Evolutionary conservation across 2,888 invertebrate genomes (phyloP).

Genomic region (Dryomyza anilis): DNA sequence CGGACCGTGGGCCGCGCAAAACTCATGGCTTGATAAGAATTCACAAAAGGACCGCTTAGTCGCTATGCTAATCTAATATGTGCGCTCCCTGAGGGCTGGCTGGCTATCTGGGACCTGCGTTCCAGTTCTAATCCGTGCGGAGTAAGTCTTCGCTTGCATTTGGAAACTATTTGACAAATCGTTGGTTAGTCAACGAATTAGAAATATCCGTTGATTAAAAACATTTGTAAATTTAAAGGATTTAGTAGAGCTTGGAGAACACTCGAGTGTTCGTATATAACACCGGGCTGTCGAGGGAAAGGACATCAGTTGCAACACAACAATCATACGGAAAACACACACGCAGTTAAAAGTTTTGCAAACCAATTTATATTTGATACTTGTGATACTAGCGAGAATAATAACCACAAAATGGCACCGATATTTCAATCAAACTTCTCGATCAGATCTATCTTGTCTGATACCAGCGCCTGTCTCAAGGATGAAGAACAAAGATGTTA

Average conservation of each 20-base stretch:
- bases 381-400: no score
- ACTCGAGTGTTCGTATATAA: slow-evolving; percentile 9
- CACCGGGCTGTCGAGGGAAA: neutral
- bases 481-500: neutral
- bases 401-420: slow-evolving; percentile 56
- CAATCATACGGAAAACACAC: slow-evolving; percentile 15
- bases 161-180: slow-evolving; percentile 22
- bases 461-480: slow-evolving; percentile 16
- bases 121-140: neutral
- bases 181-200: slow-evolving; percentile 10
- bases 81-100: no score
- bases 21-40: no score
- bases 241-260: neutral
- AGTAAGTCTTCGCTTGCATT: slow-evolving; percentile 12
- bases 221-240: slow-evolving; percentile 29
- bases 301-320: slow-evolving; percentile 29
- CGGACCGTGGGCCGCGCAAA: no score
- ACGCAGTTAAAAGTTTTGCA: no score
- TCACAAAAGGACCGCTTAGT: no score
- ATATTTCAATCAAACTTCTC: slow-evolving; percentile 50
- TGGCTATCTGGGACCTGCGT: slow-evolving; percentile 1
- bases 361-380: no score
- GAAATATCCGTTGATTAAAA: slow-evolving; percentile 29
- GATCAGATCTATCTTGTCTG: slow-evolving; percentile 44
- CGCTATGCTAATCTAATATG: no score